A percentile compares a stretch with the other conserved stretches of the same genome.
Evolutionary conservation across 2,888 invertebrate genomes (phyloP).

Genomic region (Dascillus cervinus): DNA sequence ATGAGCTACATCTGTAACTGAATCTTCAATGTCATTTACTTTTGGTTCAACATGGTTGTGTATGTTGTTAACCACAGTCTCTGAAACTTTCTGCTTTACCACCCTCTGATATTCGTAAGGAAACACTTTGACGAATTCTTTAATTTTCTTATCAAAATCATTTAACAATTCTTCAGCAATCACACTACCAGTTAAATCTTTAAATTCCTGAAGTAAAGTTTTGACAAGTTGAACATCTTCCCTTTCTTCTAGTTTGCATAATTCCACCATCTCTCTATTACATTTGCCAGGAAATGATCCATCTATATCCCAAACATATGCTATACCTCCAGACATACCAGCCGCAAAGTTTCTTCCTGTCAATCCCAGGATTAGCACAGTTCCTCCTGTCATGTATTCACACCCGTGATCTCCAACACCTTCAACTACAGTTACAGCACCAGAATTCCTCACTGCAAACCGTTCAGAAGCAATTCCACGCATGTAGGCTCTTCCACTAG

Average conservation of each 20-base stretch:
- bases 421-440: constrained; percentile 91
- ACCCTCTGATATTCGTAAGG: constrained; percentile 95
- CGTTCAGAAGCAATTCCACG: constrained; percentile 90
- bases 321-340: constrained; percentile 93
- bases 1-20: constrained; percentile 66
- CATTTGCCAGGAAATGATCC: constrained; percentile 81
- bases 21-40: constrained; percentile 77
- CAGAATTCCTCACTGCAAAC: constrained; percentile 97
- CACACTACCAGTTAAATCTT: constrained; percentile 70
- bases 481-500: constrained; percentile 88
- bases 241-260: constrained; percentile 68
- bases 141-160: constrained; percentile 69
- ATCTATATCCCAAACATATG: constrained; percentile 88
- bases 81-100: constrained; percentile 54
- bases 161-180: constrained; percentile 72
- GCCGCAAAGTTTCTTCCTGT: constrained; percentile 98
- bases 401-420: constrained; percentile 99
- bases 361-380: constrained; percentile 82
- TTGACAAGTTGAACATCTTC: constrained; percentile 75
- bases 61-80: constrained; percentile 25
- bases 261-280: constrained; percentile 92
- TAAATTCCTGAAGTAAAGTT: constrained; percentile 74
- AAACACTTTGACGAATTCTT: constrained; percentile 87
- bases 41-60: constrained; percentile 36
- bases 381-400: constrained; percentile 99